These are phyloP conservation scores for Lynx canadensis DNA, from an alignment of 2,113 vertebrate species.

Conservation along the genomic window DNA sequence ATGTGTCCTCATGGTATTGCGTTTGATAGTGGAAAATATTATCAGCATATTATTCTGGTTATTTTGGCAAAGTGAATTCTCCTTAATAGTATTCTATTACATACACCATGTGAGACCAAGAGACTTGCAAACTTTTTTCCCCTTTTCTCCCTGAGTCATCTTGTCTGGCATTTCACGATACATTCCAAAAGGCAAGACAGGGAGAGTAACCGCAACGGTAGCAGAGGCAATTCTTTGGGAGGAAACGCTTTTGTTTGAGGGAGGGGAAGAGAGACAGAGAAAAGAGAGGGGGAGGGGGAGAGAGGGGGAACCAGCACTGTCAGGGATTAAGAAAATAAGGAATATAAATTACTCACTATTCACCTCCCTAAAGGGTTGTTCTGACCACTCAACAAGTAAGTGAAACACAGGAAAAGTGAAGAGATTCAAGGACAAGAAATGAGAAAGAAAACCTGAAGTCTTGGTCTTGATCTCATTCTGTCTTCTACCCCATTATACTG, in stretches of 20 bases:
- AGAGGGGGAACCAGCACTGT: no score
- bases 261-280: not conserved
- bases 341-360: not conserved
- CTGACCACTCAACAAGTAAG: not conserved
- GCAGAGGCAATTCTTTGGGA: slow-evolving; percentile 38
- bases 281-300: not conserved
- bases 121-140: slow-evolving; percentile 34
- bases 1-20: slow-evolving; percentile 12
- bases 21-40: slow-evolving; percentile 78
- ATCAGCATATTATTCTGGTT: slow-evolving; percentile 65
- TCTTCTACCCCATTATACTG: not conserved
- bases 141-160: slow-evolving; percentile 71
- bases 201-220: slow-evolving; percentile 69
- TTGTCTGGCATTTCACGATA: slow-evolving; percentile 62
- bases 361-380: not conserved
- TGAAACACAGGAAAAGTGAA: not conserved
- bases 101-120: slow-evolving; percentile 43
- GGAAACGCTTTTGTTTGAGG: slow-evolving; percentile 51
- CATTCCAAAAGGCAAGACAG: slow-evolving; percentile 54
- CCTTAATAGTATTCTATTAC: slow-evolving; percentile 68
- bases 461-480: not conserved
- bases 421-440: not conserved
- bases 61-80: slow-evolving; percentile 61
- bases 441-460: not conserved
- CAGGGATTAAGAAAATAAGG: not conserved